Evolutionary conservation across 2,888 invertebrate species (phyloP).

Genomic region (Heliconius cydno): DNA sequence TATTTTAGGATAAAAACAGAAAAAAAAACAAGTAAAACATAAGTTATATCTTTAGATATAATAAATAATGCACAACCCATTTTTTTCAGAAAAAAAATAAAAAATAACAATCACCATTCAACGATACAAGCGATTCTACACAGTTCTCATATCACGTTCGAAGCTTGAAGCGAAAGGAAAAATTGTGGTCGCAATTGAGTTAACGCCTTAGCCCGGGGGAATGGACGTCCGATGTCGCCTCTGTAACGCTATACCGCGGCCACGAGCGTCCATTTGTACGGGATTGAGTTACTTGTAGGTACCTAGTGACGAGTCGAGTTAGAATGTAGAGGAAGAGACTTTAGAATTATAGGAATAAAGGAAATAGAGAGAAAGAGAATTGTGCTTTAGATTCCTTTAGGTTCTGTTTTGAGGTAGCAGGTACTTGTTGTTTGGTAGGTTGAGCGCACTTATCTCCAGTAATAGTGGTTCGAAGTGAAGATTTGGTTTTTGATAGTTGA

Average conservation of each 20-base stretch:
- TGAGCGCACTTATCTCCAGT: too few species aligned
- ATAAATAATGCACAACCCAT: too few species aligned
- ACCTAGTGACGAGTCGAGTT: not conserved
- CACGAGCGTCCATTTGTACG: conserved; percentile 64
- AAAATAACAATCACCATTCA: not conserved
- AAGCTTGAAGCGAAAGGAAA: conserved; percentile 57
- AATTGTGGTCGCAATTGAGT: conserved; percentile 75
- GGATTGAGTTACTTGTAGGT: conserved; percentile 63
- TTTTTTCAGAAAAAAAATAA: not conserved
- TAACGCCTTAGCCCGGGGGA: conserved; percentile 66
- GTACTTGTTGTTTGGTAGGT: too few species aligned
- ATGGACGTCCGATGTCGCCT: conserved; percentile 71
- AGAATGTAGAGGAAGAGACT: conserved; percentile 3
- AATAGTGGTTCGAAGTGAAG: too few species aligned
- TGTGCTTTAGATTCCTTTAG: too few species aligned
- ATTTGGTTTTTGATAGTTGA: too few species aligned
- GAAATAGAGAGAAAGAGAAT: not conserved
- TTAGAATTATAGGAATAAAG: not conserved
- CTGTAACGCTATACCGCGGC: conserved; percentile 71
- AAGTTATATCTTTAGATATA: too few species aligned
- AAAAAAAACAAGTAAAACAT: too few species aligned
- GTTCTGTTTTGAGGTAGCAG: too few species aligned
- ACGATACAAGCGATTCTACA: conserved; percentile 1
- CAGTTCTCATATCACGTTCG: conserved; percentile 39
- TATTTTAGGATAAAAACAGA: too few species aligned